These are phyloP conservation scores for Lycia hirtaria DNA, from an alignment of 2,888 invertebrate genomes.

Conservation along the genomic window DNA sequence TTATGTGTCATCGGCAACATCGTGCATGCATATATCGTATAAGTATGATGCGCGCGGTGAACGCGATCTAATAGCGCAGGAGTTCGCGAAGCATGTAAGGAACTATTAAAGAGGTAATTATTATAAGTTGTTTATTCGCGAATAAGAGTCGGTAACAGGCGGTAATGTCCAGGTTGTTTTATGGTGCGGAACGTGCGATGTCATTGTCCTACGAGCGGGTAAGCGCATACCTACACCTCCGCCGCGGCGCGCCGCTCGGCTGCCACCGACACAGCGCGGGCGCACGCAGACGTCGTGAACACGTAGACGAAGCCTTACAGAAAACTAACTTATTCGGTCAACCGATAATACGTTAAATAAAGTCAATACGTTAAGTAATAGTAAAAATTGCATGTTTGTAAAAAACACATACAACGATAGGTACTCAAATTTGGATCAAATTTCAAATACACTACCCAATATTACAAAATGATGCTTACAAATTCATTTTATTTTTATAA, in stretches of 20 bases:
- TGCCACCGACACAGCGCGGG: conserved; percentile 38
- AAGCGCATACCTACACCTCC: conserved; percentile 57
- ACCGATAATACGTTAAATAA: neutral
- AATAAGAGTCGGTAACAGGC: conserved; percentile 66
- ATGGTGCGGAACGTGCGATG: conserved; percentile 83
- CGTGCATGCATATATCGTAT: conserved; percentile 32
- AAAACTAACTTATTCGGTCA: conserved; percentile 14
- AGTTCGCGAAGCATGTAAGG: conserved; percentile 59
- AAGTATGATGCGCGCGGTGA: conserved; percentile 30
- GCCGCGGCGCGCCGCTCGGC: conserved; percentile 45
- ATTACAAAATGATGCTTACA: too few relatives aligned
- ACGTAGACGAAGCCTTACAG: conserved; percentile 31
- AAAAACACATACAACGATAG: too few relatives aligned
- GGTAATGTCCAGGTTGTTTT: conserved; percentile 79
- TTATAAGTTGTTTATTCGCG: conserved; percentile 61
- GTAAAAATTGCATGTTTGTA: too few relatives aligned
- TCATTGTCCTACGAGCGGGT: conserved; percentile 79
- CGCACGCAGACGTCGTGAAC: conserved; percentile 35
- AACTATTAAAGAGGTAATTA: conserved; percentile 69
- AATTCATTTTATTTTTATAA: too few relatives aligned
- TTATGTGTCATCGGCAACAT: conserved; percentile 40
- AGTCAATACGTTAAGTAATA: too few relatives aligned
- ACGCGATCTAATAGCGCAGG: conserved; percentile 53
- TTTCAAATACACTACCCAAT: too few relatives aligned
- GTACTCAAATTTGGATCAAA: too few relatives aligned